A percentile compares a stretch with the other conserved stretches of the same genome.
Evolutionary conservation across 2,797 vertebrate genomes (phyloP).

Genomic region (Fistularia commersonii): DNA sequence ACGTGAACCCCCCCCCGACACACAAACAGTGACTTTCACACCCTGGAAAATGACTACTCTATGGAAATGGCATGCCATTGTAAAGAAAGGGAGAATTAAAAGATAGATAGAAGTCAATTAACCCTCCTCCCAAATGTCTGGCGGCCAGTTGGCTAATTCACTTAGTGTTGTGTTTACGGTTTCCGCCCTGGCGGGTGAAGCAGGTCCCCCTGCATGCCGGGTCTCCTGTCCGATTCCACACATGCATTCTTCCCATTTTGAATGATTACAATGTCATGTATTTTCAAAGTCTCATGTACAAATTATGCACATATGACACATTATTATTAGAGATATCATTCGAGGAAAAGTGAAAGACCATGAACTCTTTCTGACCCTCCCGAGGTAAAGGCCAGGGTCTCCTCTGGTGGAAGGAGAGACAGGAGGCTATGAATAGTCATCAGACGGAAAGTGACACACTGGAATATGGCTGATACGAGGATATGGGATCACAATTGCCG

Average conservation of each 20-base stretch:
- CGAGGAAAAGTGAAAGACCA: conserved; percentile 14
- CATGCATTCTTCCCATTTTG: too few relatives aligned
- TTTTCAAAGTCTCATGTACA: too few relatives aligned
- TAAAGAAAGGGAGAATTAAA: conserved; percentile 28
- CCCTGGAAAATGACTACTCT: conserved; percentile 51
- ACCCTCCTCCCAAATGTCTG: conserved; percentile 21
- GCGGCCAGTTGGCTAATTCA: conserved; percentile 42
- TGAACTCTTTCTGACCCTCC: conserved; percentile 46
- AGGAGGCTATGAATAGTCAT: conserved; percentile 76
- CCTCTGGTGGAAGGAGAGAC: conserved; percentile 39
- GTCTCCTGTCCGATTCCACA: neutral
- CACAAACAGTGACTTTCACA: conserved; percentile 44
- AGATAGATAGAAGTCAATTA: conserved; percentile 50
- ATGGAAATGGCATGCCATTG: conserved; percentile 43
- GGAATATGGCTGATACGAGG: conserved; percentile 59
- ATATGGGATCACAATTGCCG: conserved; percentile 11
- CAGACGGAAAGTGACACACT: conserved; percentile 61
- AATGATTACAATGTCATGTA: too few relatives aligned
- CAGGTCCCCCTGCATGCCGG: conserved; percentile 33
- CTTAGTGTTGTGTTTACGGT: conserved; percentile 26
- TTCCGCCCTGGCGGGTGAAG: conserved; percentile 41
- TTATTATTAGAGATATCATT: too few relatives aligned
- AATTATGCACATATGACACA: too few relatives aligned
- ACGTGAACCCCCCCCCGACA: neutral
- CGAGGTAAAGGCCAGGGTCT: conserved; percentile 3